Evolutionary conservation across 2,888 invertebrate species (phyloP), one percentile per base, ranked within the genome.

Genomic region (Drosophila nigricruria): DNA sequence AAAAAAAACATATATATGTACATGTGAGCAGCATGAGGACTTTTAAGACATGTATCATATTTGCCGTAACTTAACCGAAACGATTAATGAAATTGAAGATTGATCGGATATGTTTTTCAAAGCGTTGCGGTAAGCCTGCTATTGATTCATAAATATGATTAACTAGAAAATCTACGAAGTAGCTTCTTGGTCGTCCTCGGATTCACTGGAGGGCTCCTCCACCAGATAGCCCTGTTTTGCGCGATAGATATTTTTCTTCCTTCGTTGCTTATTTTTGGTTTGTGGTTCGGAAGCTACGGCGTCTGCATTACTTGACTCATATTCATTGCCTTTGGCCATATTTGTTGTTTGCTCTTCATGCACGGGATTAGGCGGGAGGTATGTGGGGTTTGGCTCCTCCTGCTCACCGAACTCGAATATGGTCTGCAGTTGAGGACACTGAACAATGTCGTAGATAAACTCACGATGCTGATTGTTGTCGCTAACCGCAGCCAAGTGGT

Each of bases 141-240:
- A 20, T 18, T 36, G 0, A 5, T 12, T 8, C n/a, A 25, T 50
- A 45, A 20, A 43, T 9, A 56, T 16, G 0, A n/a, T 23, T 53
- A 16, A 12, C 43, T 25, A 54, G n/a, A 47, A 18, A 59, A 30
- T 20, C 23, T 63, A 64, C 20, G 32, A 20, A 12, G 20, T 25
- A 12, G 8, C 25, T 16, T 60, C 57, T 16, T 60, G 50, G 14
- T 63, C 88, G 1, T 71, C 69, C 14, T 89, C 88, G 8, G 82
- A 88, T 32, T 85, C 82, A 32, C 78, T 75, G 27, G 87, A 70
- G 3, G 92, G 92, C 57, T 92, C 92, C 70, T 92, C 92, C 0
- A 92, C 92, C 36, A 85, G 60, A 57, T 92, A 92, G 5, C 85
- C 88, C 32, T 88, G 71, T 34, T 80, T 75, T n/a, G 89, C 52